Percentiles rank a stretch among this genome's conserved stretches.
These are phyloP conservation scores for Amazona ochrocephala DNA, from an alignment of 2,797 vertebrate species.

Conservation along the genomic window DNA sequence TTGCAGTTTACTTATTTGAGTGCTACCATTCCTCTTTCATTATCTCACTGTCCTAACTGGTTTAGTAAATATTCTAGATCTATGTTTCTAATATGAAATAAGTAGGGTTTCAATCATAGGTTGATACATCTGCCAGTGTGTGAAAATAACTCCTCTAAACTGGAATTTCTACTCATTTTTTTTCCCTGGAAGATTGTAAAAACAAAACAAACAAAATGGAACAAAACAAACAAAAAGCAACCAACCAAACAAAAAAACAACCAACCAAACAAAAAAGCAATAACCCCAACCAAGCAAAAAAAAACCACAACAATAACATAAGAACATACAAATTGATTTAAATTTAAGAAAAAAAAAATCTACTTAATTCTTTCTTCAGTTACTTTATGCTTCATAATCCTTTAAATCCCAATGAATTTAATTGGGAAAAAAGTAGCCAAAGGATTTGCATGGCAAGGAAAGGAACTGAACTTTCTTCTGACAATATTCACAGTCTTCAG, in stretches of 20 bases:
- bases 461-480: background rate
- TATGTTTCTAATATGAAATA: background rate
- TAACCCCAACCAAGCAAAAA: accelerated
- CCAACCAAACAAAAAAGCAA: background rate
- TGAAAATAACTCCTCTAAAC: background rate
- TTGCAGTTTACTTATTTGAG: conserved; percentile 35
- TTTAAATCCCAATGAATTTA: background rate
- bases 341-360: background rate
- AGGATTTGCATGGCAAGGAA: background rate
- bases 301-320: accelerated
- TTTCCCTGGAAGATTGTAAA: background rate
- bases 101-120: conserved; percentile 9
- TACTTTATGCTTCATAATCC: background rate
- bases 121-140: background rate
- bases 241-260: background rate
- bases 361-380: background rate
- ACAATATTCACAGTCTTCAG: background rate
- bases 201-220: background rate
- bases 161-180: background rate
- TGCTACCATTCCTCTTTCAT: background rate
- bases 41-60: background rate
- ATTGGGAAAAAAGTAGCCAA: background rate
- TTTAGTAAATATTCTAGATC: conserved; percentile 47
- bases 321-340: background rate
- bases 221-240: too few relatives aligned